Evolutionary conservation across 2,113 vertebrate genomes (phyloP), one percentile per base, ranked within the genome.

Genomic region (Butorides virescens): DNA sequence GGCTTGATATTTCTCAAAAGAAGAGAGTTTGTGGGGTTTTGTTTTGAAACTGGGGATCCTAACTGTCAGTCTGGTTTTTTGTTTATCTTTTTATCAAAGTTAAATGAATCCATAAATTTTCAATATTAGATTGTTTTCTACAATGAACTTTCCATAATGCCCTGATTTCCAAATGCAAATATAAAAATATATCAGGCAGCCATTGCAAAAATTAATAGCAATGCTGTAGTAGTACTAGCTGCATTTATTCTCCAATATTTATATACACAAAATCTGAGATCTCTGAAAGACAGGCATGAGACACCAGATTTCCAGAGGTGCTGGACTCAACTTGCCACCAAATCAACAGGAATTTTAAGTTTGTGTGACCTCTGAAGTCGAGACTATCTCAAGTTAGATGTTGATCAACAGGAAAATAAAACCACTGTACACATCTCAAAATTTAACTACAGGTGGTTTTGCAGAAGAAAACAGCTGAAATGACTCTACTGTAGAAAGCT

Each of bases 41-140:
- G n/a, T 3, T 75, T 62, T 72, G 32, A 80, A 73, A 92, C 32
- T 61, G 15, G 20, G 29, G 46, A 21, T 53, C 71, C 49, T 71
- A 75, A 32, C 22, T 13, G 11, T 23, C 50, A 50, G 5, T 42
- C 18, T 4, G 0, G 0, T 1, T 65, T 56, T 85, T 76, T 49
- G 4, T 61, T 88, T 22, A 2, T 67, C 70, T 36, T 84, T 79
- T 87, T 8, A 46, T 55, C 9, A 16, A 59, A 63, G 6, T 80
- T 53, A 53, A 84, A 80, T 27, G 2, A 53, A 59, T 49, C 13
- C 30, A 10, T 34, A 34, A 10, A 65, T 79, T 74, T 83, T 79
- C 16, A 56, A 6, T 37, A 86, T 37, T 81, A 30, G 42, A 46
- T 37, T 78, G 46, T 61, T 85, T 76, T 86, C 42, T 75, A 52